Percentiles rank a stretch among this genome's conserved stretches.
Conservation (phyloP, 2,113 vertebrate species). For the Indri indri region DNA sequence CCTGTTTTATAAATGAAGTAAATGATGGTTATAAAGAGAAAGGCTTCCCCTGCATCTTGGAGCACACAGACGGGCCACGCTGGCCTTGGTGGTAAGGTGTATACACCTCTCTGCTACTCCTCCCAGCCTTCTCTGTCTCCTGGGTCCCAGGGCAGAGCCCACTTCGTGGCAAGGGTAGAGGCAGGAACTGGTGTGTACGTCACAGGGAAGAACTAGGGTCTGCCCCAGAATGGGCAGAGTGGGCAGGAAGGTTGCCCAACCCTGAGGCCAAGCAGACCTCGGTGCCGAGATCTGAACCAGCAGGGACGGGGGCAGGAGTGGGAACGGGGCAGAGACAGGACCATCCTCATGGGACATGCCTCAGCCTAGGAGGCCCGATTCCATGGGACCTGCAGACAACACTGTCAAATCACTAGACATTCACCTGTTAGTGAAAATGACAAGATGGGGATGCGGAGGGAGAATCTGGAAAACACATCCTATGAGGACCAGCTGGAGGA, state of each 20-base stretch:
- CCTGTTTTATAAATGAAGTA: not conserved
- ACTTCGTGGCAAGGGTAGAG: not conserved
- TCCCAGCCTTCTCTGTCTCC: not conserved
- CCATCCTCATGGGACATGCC: not conserved
- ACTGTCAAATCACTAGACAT: not conserved
- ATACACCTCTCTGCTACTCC: not conserved
- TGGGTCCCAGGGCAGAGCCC: not conserved
- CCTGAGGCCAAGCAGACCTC: not conserved
- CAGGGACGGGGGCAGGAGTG: not conserved
- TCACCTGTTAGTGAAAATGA: not conserved
- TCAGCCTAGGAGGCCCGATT: not conserved
- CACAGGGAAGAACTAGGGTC: not conserved
- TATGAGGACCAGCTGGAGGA: not conserved
- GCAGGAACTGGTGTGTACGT: not conserved
- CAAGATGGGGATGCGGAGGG: not conserved
- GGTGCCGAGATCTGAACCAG: not conserved
- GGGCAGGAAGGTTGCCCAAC: fast-evolving
- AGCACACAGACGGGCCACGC: not conserved
- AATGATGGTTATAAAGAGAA: not conserved
- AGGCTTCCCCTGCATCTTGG: not conserved
- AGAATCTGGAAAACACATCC: not conserved
- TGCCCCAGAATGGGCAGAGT: not conserved
- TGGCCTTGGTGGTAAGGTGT: not conserved
- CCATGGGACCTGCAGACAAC: not conserved
- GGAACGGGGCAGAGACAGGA: not conserved